Base-by-base conservation (phyloP, 2,113 vertebrate genomes). In the Bos indicus region DNA sequence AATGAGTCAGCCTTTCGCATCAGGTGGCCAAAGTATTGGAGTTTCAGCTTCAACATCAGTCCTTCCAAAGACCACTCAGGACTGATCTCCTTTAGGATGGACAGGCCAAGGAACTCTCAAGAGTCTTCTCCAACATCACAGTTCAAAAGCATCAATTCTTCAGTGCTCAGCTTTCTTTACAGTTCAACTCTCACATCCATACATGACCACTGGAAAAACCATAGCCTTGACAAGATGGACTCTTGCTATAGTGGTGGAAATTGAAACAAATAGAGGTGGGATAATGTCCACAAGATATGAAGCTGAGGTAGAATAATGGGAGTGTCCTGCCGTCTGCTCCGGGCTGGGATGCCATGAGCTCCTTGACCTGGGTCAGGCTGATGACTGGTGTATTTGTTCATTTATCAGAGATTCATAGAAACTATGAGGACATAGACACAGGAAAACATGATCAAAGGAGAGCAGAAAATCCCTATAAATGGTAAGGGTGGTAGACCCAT, bases 401-500 rank as follows among this genome's bases (percentile, higher is more conserved):
- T 54, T 90, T 83, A 54, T 26, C 17, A 67, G 19, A 54, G 21
- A 30, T 30, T 54, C 28, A 86, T 5, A 43, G 4, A 26, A 81
- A 15, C 23, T 48, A 30, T 21, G 40, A 88, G 9, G 36, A 14
- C 6, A 56, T 0, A 26, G 43, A 62, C 16, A 83, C 48, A 71
- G 19, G 13, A 48, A 95, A 95, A 21, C 8, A 54, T 14, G 25
- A 62, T 67, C 16, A 57, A 36, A 16, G 14, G 26, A 93, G 54
- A 77, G 26, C 2, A 54, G 25, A 33, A 33, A 64, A 21, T 67
- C 52, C 48, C 28, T 13, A 16, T 54, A n/a, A 48, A 28, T 36
- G 6, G 3, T n/a, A 5, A 17, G 15, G 77, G 8, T 36, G 13
- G 28, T 10, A 11, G 14, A 8, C 6, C 17, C 14, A 2, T 7